Evolutionary conservation across 2,113 vertebrate genomes (phyloP).

Genomic region (Corythoichthys intestinalis): DNA sequence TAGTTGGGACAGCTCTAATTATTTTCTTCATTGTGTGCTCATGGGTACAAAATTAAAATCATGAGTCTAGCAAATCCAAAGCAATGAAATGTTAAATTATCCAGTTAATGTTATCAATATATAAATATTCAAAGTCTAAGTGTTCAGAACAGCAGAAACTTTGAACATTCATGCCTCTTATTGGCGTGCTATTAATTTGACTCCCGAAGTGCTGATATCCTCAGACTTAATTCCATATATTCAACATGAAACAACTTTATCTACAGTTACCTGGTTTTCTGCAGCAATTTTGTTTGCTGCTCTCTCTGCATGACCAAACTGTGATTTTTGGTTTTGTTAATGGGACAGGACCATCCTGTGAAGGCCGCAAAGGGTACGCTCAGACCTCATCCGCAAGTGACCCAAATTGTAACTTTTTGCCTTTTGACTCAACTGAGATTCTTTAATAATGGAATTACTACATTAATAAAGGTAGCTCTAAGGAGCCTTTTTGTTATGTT

Average conservation of each 20-base stretch:
- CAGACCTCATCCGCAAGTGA: constrained; percentile 7
- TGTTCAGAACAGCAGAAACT: background rate
- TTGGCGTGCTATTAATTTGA: background rate
- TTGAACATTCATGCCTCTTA: background rate
- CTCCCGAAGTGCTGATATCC: background rate
- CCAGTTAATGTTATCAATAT: background rate
- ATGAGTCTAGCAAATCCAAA: background rate
- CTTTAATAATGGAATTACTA: constrained; percentile 8
- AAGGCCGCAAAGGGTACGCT: constrained; percentile 40
- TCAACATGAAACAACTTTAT: constrained; percentile 7
- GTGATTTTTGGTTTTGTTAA: constrained; percentile 50
- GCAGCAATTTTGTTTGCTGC: constrained; percentile 25
- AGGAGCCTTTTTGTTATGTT: constrained; percentile 10
- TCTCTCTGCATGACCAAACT: constrained; percentile 23
- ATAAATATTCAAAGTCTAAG: background rate
- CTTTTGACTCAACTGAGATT: too few relatives aligned
- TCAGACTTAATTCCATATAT: background rate
- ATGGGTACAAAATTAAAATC: background rate
- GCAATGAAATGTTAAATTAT: background rate
- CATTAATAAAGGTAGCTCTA: constrained; percentile 33
- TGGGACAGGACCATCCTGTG: constrained; percentile 40
- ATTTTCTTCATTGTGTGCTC: background rate
- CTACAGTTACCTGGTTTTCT: constrained; percentile 13
- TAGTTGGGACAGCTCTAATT: too few relatives aligned
- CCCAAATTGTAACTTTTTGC: too few relatives aligned